Conservation (phyloP, 2,113 vertebrate genomes). For the Larimichthys crocea region DNA sequence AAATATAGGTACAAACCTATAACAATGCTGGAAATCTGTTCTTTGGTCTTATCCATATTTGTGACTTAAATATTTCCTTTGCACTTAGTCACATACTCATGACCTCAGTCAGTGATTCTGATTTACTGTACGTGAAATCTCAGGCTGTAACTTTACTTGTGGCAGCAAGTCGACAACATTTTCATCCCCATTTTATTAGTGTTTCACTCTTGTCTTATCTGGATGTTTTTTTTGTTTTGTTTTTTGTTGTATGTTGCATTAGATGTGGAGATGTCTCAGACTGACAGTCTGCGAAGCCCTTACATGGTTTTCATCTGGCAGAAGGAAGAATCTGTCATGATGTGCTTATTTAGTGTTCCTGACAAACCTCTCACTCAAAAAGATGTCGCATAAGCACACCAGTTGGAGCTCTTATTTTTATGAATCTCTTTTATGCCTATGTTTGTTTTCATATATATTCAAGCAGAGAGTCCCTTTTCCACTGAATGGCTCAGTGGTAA, state of each 20-base stretch:
- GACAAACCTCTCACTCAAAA: neutral
- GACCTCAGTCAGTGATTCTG: neutral
- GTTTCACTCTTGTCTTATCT: neutral
- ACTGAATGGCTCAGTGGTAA: too few species aligned
- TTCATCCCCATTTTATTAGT: neutral
- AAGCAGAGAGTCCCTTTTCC: too few species aligned
- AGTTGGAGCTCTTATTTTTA: neutral
- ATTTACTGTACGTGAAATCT: neutral
- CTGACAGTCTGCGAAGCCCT: neutral
- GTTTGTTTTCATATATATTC: neutral
- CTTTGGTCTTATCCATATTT: too few species aligned
- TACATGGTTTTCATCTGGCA: constrained; percentile 23
- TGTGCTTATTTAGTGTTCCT: neutral
- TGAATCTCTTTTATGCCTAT: neutral
- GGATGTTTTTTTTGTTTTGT: neutral
- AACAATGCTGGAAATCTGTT: neutral
- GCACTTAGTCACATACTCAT: neutral
- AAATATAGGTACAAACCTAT: neutral
- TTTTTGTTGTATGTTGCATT: neutral
- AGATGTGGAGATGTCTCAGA: neutral
- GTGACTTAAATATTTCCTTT: neutral
- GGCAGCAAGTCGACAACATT: neutral
- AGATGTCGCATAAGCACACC: neutral
- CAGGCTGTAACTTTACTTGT: neutral
- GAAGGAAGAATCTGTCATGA: neutral